These are phyloP conservation scores for Menidia beryllina DNA, from an alignment of 2,113 vertebrate species.

Conservation along the genomic window DNA sequence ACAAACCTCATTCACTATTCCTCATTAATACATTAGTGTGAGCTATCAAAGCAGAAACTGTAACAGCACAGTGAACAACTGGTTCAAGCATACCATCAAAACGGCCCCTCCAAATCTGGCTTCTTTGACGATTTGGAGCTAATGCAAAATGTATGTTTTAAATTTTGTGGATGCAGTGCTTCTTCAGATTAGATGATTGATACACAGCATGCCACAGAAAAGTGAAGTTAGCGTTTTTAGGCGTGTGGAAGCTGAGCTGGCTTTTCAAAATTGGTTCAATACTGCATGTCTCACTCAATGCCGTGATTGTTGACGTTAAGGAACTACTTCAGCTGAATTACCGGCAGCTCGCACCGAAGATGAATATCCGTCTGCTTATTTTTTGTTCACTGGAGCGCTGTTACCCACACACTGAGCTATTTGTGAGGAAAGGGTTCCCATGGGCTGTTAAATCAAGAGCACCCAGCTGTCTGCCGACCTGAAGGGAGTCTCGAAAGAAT, in stretches of 20 bases:
- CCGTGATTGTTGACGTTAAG: slow-evolving; percentile 39
- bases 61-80: no score
- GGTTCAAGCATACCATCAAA: no score
- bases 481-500: slow-evolving; percentile 18
- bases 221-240: slow-evolving; percentile 22
- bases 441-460: slow-evolving; percentile 42
- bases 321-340: slow-evolving; percentile 48
- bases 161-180: neutral
- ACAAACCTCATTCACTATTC: no score
- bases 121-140: neutral
- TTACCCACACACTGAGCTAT: slow-evolving; percentile 39
- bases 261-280: slow-evolving; percentile 40
- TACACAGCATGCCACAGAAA: neutral
- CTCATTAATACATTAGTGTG: no score
- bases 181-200: slow-evolving; percentile 1
- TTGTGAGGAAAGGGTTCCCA: slow-evolving; percentile 38
- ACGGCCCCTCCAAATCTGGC: neutral
- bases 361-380: slow-evolving; percentile 36
- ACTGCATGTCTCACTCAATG: slow-evolving; percentile 29
- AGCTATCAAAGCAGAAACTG: no score
- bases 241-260: neutral
- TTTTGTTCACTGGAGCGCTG: slow-evolving; percentile 38
- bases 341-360: slow-evolving; percentile 34
- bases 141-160: neutral
- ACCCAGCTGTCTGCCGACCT: slow-evolving; percentile 47